Base-by-base conservation (phyloP, 2,888 invertebrate genomes). In the Phortica okadai region DNA sequence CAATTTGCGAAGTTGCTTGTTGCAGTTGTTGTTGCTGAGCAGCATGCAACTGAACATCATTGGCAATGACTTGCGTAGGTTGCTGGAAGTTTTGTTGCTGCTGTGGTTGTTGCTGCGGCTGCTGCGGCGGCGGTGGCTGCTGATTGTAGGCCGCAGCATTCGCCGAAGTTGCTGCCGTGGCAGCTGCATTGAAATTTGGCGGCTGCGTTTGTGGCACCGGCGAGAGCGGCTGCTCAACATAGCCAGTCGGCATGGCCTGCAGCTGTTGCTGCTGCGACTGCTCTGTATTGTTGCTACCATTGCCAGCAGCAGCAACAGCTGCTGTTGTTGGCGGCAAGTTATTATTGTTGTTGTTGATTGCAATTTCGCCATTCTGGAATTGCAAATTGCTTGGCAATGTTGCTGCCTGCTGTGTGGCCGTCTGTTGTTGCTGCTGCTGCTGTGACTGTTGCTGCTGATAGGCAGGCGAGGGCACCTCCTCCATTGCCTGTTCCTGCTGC, bases 371-470 rank as follows among this genome's bases (percentile, higher is more conserved):
- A 76, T 87, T 89, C 78, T 88, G 88, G 74, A 87, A 84, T 62
- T 82, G 84, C 33, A 90, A 80, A 76, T 85, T 88, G 42, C 83
- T 82, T 33, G 90, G 89, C 74, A 89, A 78, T 85, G 85, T 81
- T 93, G 93, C 56, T 92, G 91, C 11, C 79, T 62, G 62, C 25
- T 62, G 50, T 93, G 91, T 16, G 1, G 76, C 6, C 75, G 70
- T 76, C 54, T 42, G 58, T 50, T 67, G 70, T 21, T 77, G 77
- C 25, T 76, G 58, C 10, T 66, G 78, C 42, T 73, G 92, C 88
- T 93, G 93, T 25, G 85, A 76, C 81, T 91, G 92, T 80, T 93
- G 93, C 83, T 93, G 93, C 78, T 93, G 93, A 86, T 93, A 93
- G 67, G 77, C 79, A 8, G 76, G 74, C 76, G 73, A 75, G 6